These are phyloP conservation scores for Synergus japonicus DNA, from an alignment of 2,888 invertebrate genomes.

Conservation along the genomic window DNA sequence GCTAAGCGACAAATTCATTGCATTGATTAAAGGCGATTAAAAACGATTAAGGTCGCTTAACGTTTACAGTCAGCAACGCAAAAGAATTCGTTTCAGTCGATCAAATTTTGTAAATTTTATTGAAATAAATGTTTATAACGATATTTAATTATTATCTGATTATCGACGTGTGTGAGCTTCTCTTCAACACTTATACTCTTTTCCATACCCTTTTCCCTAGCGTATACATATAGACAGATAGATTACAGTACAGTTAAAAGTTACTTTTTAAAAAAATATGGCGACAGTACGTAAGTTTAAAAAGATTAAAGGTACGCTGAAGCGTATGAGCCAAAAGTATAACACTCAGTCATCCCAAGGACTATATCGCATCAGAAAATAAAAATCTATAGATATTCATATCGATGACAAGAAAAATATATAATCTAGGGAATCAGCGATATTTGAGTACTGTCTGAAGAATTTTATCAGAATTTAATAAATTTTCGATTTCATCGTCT, in stretches of 20 bases:
- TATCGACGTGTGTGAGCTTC: conserved; percentile 11
- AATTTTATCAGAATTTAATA: too few relatives aligned
- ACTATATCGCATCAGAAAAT: not conserved
- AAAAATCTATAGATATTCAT: not conserved
- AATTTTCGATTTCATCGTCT: too few relatives aligned
- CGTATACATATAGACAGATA: conserved; percentile 51
- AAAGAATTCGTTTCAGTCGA: not conserved
- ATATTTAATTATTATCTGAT: conserved; percentile 2
- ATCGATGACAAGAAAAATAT: conserved; percentile 17
- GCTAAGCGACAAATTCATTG: not conserved
- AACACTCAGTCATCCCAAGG: conserved; percentile 35
- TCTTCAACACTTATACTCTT: conserved; percentile 1
- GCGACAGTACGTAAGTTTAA: conserved; percentile 52
- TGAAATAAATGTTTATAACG: not conserved
- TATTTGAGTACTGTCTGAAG: too few relatives aligned
- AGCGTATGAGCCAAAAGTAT: conserved; percentile 11
- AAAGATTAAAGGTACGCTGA: conserved; percentile 39
- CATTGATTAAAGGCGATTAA: not conserved
- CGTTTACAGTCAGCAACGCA: not conserved
- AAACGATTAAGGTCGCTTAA: not conserved
- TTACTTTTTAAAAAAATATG: conserved; percentile 57
- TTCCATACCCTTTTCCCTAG: conserved; percentile 23
- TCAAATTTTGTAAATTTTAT: not conserved
- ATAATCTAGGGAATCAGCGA: not conserved
- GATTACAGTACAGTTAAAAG: conserved; percentile 51